phyloP scores from a whole-genome alignment of 2,113 vertebrate genomes.

The Nothobranchius kuhntae region DNA sequence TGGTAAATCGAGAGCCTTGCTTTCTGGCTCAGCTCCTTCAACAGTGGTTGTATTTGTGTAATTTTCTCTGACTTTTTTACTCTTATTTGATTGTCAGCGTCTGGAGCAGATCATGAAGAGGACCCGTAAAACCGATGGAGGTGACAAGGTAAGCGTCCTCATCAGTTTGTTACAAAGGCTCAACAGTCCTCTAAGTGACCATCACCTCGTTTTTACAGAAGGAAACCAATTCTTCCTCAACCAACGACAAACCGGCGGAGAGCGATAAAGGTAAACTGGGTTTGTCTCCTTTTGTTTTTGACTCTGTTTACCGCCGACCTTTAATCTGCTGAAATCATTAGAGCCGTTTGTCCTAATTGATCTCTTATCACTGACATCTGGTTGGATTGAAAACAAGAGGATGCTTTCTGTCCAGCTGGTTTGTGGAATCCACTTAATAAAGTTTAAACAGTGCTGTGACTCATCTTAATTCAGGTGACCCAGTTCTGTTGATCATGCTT shows the following conservation, averaged over 20 bases:
- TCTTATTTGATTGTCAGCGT: conserved; percentile 77
- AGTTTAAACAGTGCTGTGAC: conserved; percentile 3
- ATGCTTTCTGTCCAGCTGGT: conserved; percentile 2
- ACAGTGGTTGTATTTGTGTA: too few species aligned
- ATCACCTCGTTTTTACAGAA: conserved; percentile 74
- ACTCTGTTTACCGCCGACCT: not conserved
- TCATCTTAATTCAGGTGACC: not conserved
- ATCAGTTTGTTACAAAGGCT: not conserved
- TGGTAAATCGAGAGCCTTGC: too few species aligned
- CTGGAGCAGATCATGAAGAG: conserved; percentile 99
- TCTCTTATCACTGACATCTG: conserved; percentile 4
- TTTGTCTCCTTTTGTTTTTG: not conserved
- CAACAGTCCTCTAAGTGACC: not conserved
- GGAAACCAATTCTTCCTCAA: conserved; percentile 64
- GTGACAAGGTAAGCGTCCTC: conserved; percentile 82
- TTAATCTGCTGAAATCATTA: conserved; percentile 18
- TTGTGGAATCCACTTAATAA: not conserved
- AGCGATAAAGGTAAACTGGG: conserved; percentile 75
- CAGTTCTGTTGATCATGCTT: not conserved
- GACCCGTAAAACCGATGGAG: conserved; percentile 88
- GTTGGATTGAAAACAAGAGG: conserved; percentile 15
- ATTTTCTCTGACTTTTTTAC: not conserved
- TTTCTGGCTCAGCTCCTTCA: too few species aligned
- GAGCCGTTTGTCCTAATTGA: conserved; percentile 8
- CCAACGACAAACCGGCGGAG: conserved; percentile 82